Evolutionary conservation across 2,797 vertebrate species (phyloP).

Genomic region (Sternarchorhynchus goeldii): DNA sequence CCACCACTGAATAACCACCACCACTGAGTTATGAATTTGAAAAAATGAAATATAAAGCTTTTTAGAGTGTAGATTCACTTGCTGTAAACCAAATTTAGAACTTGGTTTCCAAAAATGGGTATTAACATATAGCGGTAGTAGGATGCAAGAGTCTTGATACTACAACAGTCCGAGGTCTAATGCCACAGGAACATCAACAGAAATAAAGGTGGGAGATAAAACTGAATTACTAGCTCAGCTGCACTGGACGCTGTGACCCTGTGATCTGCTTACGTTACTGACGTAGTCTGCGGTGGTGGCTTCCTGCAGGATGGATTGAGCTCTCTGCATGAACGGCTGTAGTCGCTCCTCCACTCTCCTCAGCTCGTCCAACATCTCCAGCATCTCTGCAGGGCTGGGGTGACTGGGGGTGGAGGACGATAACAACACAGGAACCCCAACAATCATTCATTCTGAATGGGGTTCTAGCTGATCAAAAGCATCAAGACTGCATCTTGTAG

Average conservation of each 20-base stretch:
- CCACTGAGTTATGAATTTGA: too few relatives aligned
- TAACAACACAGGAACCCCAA: background rate
- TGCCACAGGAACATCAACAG: too few relatives aligned
- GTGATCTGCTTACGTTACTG: conserved; percentile 77
- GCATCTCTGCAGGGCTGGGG: conserved; percentile 84
- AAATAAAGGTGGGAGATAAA: too few relatives aligned
- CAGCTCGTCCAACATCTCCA: conserved; percentile 85
- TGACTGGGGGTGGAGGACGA: conserved; percentile 71
- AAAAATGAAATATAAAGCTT: too few relatives aligned
- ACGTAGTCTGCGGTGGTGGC: conserved; percentile 85
- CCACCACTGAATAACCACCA: too few relatives aligned
- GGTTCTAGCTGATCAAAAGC: background rate
- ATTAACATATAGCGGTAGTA: too few relatives aligned
- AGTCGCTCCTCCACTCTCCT: conserved; percentile 84
- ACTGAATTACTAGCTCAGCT: too few relatives aligned
- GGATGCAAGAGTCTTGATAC: too few relatives aligned
- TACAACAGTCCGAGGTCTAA: too few relatives aligned
- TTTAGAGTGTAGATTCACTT: too few relatives aligned
- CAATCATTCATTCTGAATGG: background rate
- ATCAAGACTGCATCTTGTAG: background rate
- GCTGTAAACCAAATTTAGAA: too few relatives aligned
- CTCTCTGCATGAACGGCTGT: conserved; percentile 89
- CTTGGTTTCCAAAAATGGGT: too few relatives aligned
- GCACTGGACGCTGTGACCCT: background rate
- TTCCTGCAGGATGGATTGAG: conserved; percentile 83